Percentiles rank a stretch among this genome's conserved stretches.
phyloP scores from a whole-genome alignment of 2,888 invertebrate species.

The Drosophila setosimentum region DNA sequence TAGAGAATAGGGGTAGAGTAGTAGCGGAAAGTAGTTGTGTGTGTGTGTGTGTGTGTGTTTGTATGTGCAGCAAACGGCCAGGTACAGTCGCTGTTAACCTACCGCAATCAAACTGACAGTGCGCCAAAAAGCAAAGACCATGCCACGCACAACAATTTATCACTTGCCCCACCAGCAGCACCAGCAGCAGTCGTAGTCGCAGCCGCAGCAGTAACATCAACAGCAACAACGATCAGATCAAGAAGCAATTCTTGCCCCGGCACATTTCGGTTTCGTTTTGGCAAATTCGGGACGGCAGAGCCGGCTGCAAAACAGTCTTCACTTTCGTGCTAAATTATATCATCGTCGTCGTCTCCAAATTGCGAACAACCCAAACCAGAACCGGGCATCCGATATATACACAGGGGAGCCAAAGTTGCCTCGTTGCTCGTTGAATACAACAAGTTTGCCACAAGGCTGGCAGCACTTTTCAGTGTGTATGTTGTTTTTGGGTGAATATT shows the following conservation, averaged over 20 bases:
- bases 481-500: constrained; percentile 69
- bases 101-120: constrained; percentile 70
- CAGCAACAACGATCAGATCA: constrained; percentile 20
- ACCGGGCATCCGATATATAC: constrained; percentile 32
- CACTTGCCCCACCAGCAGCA: constrained; percentile 45
- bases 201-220: constrained; percentile 16
- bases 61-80: constrained; percentile 5
- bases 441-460: constrained; percentile 71
- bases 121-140: constrained; percentile 49
- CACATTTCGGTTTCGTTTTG: constrained; percentile 77
- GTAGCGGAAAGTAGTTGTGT: neutral
- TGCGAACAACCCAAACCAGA: constrained; percentile 37
- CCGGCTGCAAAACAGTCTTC: constrained; percentile 76
- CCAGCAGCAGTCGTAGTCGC: neutral
- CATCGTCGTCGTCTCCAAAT: constrained; percentile 64
- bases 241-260: constrained; percentile 26
- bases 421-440: constrained; percentile 55
- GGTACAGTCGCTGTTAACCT: constrained; percentile 62
- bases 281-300: constrained; percentile 64
- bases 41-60: neutral
- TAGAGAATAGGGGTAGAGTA: constrained; percentile 3
- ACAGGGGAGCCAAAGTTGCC: constrained; percentile 55
- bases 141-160: constrained; percentile 68
- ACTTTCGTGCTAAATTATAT: constrained; percentile 80
- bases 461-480: constrained; percentile 20